Base-by-base conservation (phyloP, 2,113 vertebrate species). In the Eulemur macaco region DNA sequence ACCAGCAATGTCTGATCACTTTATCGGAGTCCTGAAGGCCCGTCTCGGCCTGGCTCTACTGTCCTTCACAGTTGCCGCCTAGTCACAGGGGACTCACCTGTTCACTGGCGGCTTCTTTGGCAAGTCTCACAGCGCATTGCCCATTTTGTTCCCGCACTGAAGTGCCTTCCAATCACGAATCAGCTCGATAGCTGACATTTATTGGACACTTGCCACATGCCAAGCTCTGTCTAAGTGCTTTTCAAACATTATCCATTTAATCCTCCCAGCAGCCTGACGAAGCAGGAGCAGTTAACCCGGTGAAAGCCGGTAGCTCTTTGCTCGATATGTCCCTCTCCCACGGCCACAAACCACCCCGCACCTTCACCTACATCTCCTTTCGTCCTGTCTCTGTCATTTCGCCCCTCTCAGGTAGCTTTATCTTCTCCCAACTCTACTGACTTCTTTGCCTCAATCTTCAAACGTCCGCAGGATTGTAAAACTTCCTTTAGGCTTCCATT, bases 311-410 rank as follows among this genome's bases (percentile, higher is more conserved):
- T 7, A 64, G 29, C 25, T 27, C 97, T 98, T 98, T 97, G 97
- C 97, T 98, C 97, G 97, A 27, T 97, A 86, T 83, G 98, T 98
- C 98, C 98, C 96, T 96, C 95, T 98, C 98, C 98, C 95, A 98
- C 96, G 97, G 96, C 97, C 96, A 97, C 98, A 98, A 96, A 98
- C 98, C 97, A 89, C 97, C 97, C 97, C 98, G 6, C 20, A 15
- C 34, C 92, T 56, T 83, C 25, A 29, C 17, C 76, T 9, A 3
- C 10, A n/a, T 74, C 27, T 86, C 52, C 45, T 42, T 71, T 42
- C 60, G 14, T 39, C 47, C 34, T 39, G 14, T 63, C 68, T 68
- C 27, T 31, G 34, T 71, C 50, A 45, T 54, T 86, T 63, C 64
- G 63, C 71, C 80, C 52, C 42, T 63, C 18, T 60, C 25, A 4